These are phyloP conservation scores for Ataeniobius toweri DNA, from an alignment of 2,797 vertebrate genomes.

Conservation along the genomic window DNA sequence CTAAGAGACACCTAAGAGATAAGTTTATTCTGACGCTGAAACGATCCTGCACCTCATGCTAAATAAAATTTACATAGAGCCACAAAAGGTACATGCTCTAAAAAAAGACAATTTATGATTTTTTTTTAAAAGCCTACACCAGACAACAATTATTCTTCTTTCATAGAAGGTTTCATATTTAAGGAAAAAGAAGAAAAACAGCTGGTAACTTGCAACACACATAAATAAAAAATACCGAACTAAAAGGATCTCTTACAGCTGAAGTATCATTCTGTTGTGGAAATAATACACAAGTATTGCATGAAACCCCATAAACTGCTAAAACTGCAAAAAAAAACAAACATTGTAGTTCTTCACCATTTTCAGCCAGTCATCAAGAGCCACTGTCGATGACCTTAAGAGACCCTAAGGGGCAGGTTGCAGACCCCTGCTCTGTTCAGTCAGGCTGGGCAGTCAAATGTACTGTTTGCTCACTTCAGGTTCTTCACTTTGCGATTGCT, in stretches of 20 bases:
- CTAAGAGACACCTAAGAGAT: neutral
- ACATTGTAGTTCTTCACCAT: neutral
- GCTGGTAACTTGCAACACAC: neutral
- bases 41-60: neutral
- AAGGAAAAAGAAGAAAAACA: neutral
- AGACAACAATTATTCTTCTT: neutral
- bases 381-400: neutral
- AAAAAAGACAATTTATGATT: neutral
- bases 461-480: neutral
- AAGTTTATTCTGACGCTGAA: neutral
- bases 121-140: neutral
- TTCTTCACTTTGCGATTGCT: neutral
- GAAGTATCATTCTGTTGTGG: neutral
- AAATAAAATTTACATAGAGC: neutral
- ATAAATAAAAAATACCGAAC: neutral
- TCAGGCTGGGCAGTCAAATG: neutral
- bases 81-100: neutral
- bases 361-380: neutral
- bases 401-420: neutral
- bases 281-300: neutral
- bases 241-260: neutral
- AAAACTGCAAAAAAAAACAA: too few species aligned
- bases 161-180: neutral
- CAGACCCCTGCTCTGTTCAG: neutral
- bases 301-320: neutral